Conservation (phyloP, 92 coral and sea anemone species). For the Epizoanthus scotinus region DNA sequence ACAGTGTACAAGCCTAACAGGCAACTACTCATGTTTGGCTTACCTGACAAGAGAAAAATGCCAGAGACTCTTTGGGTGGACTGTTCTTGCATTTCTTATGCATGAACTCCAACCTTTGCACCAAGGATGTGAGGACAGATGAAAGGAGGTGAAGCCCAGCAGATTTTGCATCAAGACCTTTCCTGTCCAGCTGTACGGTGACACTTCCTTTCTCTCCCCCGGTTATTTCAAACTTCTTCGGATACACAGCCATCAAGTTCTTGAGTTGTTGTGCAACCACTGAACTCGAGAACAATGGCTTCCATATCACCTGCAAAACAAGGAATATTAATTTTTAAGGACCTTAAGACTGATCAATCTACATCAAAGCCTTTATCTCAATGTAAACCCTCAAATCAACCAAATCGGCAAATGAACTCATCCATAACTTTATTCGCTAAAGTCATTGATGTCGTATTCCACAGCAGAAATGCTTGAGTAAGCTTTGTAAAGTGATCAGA, state of each 20-base stretch:
- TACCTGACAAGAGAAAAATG: slow-evolving; percentile 52
- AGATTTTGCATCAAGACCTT: slow-evolving; percentile 44
- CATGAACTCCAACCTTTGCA: slow-evolving; percentile 38
- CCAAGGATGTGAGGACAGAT: slow-evolving; percentile 37
- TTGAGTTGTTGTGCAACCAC: slow-evolving; percentile 41
- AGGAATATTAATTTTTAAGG: background rate
- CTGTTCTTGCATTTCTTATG: slow-evolving; percentile 49
- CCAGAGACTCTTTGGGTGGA: slow-evolving; percentile 48
- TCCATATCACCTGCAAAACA: slow-evolving; percentile 41
- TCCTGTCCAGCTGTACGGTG: slow-evolving; percentile 21
- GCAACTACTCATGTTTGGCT: background rate
- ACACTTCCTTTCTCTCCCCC: background rate
- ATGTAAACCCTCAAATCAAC: too few relatives aligned
- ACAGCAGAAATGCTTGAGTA: too few relatives aligned
- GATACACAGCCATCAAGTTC: slow-evolving; percentile 30
- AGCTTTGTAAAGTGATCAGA: too few relatives aligned
- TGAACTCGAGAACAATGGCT: slow-evolving; percentile 47
- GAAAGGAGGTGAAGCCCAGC: slow-evolving; percentile 45
- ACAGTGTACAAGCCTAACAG: background rate
- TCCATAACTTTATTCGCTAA: too few relatives aligned
- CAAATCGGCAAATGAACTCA: too few relatives aligned
- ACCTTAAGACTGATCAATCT: too few relatives aligned
- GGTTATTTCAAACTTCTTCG: background rate
- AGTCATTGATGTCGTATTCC: too few relatives aligned
- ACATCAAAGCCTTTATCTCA: too few relatives aligned